phyloP scores from a whole-genome alignment of 2,113 vertebrate genomes.

The Eolophus roseicapilla region DNA sequence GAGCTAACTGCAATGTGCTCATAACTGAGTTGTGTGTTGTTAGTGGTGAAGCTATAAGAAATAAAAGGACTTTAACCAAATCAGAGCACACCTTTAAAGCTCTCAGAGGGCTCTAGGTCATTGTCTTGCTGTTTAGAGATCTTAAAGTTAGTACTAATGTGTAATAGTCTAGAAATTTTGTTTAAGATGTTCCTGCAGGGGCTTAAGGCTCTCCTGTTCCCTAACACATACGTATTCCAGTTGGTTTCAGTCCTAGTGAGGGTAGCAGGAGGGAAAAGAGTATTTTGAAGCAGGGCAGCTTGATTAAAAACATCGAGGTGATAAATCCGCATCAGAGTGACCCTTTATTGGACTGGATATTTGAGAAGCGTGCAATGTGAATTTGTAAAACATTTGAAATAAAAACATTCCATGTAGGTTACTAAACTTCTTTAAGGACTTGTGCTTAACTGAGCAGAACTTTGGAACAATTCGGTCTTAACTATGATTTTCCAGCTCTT shows the following conservation, averaged over 20 bases:
- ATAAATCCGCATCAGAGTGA: not conserved
- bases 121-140: not conserved
- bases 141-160: not conserved
- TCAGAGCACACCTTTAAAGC: not conserved
- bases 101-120: not conserved
- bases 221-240: fast-evolving
- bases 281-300: not conserved
- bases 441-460: not conserved
- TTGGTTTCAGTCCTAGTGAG: not conserved
- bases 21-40: not conserved
- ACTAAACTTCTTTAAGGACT: not conserved
- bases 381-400: not conserved
- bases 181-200: not conserved
- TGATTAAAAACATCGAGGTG: not conserved
- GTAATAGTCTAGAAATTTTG: not conserved
- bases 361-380: fast-evolving
- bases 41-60: not conserved
- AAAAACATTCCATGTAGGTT: fast-evolving
- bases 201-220: not conserved
- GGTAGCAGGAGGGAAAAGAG: not conserved
- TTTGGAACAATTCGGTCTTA: fast-evolving
- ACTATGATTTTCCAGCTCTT: not conserved
- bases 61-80: not conserved
- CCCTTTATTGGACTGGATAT: not conserved
- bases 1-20: not conserved